phyloP scores from a whole-genome alignment of 2,113 vertebrate species.

The cat (Felis catus) region DNA sequence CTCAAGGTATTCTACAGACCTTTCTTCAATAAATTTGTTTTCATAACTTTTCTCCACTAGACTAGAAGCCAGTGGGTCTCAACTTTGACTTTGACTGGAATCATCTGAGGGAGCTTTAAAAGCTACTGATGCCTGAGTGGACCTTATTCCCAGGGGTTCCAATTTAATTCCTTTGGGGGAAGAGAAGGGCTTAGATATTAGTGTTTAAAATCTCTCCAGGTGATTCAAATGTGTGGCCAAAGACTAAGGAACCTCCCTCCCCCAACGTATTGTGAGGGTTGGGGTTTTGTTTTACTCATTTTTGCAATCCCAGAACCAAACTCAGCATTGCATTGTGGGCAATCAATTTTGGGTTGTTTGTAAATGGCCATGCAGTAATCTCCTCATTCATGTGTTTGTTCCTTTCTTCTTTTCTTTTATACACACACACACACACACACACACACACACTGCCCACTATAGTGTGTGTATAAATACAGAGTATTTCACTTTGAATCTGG shows the following conservation, averaged over 20 bases:
- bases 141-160: not conserved
- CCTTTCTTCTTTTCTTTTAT: not conserved
- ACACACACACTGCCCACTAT: too few relatives aligned
- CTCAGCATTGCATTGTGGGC: not conserved
- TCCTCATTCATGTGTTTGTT: not conserved
- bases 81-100: slow-evolving; percentile 5
- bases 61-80: not conserved
- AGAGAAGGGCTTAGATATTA: not conserved
- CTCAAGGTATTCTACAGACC: not conserved
- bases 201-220: not conserved
- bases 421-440: too few relatives aligned
- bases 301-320: not conserved
- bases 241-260: not conserved
- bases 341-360: not conserved
- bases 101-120: not conserved
- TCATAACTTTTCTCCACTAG: not conserved
- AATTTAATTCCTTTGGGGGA: not conserved
- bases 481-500: not conserved
- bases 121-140: not conserved
- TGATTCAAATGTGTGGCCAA: not conserved
- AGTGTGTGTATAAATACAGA: not conserved
- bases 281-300: not conserved
- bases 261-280: not conserved
- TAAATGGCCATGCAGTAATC: not conserved
- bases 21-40: not conserved